Conservation (phyloP, 2,888 invertebrate species). For the Apodemia hepburni region DNA sequence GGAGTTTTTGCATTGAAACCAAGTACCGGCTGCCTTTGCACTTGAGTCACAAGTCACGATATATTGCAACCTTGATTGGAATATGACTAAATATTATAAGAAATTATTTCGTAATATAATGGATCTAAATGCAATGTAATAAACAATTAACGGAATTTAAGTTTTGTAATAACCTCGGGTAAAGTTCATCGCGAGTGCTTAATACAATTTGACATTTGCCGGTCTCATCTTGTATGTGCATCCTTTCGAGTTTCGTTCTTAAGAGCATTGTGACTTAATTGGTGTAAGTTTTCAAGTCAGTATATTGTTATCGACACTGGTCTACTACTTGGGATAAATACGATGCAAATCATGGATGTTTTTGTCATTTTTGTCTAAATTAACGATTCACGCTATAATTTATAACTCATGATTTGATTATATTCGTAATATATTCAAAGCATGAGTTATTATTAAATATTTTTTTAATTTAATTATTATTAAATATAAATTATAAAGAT, state of each 20-base stretch:
- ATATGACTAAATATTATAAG: conserved; percentile 16
- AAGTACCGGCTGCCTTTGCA: conserved; percentile 40
- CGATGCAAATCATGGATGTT: no score
- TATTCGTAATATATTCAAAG: no score
- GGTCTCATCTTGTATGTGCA: conserved; percentile 48
- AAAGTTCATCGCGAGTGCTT: conserved; percentile 54
- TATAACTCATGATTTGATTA: no score
- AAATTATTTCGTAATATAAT: conserved; percentile 14
- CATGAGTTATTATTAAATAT: no score
- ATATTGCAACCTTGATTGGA: background rate
- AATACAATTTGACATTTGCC: conserved; percentile 59
- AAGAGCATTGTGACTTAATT: background rate
- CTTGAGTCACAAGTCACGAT: conserved; percentile 40
- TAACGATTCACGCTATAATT: no score
- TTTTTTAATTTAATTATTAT: no score
- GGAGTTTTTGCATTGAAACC: conserved; percentile 33
- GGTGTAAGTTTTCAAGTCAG: background rate
- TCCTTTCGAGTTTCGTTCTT: conserved; percentile 53
- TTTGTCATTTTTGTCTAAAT: no score
- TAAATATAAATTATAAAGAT: no score
- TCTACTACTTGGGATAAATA: background rate
- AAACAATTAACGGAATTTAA: conserved; percentile 30
- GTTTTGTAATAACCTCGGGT: conserved; percentile 31
- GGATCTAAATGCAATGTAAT: conserved; percentile 17
- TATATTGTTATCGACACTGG: background rate